A percentile compares a stretch with the other conserved stretches of the same genome.
phyloP scores from a whole-genome alignment of 1,140 invertebrate species.

The Euschistus heros region DNA sequence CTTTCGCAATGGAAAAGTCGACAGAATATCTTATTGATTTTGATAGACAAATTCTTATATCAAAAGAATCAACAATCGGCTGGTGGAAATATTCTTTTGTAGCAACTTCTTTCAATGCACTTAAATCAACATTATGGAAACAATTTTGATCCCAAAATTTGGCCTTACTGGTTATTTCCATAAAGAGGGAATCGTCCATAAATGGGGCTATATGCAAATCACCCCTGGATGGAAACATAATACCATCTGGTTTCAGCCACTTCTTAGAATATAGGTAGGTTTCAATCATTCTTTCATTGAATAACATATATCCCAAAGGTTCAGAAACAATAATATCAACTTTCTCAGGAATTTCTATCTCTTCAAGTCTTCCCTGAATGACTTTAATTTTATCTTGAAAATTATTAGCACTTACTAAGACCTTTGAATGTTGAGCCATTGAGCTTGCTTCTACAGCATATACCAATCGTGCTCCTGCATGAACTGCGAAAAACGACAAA shows the following conservation, averaged over 20 bases:
- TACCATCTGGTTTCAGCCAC: slow-evolving; percentile 84
- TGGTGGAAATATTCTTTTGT: slow-evolving; percentile 97
- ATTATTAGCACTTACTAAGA: slow-evolving; percentile 81
- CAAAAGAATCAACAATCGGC: slow-evolving; percentile 98
- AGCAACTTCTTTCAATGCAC: slow-evolving; percentile 76
- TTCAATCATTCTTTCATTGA: slow-evolving; percentile 98
- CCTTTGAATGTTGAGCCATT: slow-evolving; percentile 94
- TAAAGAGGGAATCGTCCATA: slow-evolving; percentile 91
- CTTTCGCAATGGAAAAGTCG: slow-evolving; percentile 85
- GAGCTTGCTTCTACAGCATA: slow-evolving; percentile 97
- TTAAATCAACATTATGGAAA: slow-evolving; percentile 95
- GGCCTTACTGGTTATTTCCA: slow-evolving; percentile 96
- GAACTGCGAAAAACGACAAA: slow-evolving; percentile 93
- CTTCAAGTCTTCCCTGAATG: slow-evolving; percentile 96
- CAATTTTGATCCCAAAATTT: slow-evolving; percentile 97
- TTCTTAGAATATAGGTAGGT: slow-evolving; percentile 97
- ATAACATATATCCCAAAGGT: slow-evolving; percentile 99
- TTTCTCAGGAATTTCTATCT: slow-evolving; percentile 86
- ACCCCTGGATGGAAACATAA: slow-evolving; percentile 93
- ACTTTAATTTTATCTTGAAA: slow-evolving; percentile 77
- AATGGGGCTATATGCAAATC: slow-evolving; percentile 97
- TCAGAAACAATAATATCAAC: slow-evolving; percentile 98
- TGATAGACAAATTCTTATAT: slow-evolving; percentile 92
- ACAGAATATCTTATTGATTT: slow-evolving; percentile 90
- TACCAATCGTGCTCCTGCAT: slow-evolving; percentile 91